These are phyloP conservation scores for Bubo blakistoni DNA, from an alignment of 2,113 vertebrate genomes.

Conservation along the genomic window DNA sequence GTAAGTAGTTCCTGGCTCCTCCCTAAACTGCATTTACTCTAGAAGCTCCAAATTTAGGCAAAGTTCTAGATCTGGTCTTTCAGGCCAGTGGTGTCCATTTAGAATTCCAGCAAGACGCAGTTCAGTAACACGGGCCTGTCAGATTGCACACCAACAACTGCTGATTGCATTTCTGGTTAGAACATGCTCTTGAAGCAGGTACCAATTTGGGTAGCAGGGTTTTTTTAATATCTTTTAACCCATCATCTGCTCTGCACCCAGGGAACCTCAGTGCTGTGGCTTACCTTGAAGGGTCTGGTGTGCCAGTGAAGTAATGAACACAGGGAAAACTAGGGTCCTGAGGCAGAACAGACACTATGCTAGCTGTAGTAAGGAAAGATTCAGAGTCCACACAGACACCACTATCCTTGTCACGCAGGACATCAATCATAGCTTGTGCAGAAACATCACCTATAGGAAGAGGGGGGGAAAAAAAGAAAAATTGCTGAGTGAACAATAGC, in stretches of 20 bases:
- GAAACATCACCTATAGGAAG: constrained; percentile 70
- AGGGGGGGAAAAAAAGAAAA: background rate
- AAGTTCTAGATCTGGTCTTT: background rate
- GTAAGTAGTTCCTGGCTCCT: background rate
- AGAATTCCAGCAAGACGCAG: background rate
- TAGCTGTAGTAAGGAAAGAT: constrained; percentile 79
- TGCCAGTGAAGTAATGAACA: constrained; percentile 82
- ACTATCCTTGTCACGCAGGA: constrained; percentile 76
- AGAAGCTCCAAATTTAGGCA: background rate
- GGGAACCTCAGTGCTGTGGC: background rate
- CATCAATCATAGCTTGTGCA: constrained; percentile 76
- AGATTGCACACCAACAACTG: background rate
- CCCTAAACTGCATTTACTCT: background rate
- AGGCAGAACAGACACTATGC: constrained; percentile 78
- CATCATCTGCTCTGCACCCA: background rate
- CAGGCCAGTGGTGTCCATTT: background rate
- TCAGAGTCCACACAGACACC: constrained; percentile 79
- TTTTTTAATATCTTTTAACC: background rate
- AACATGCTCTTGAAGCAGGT: background rate
- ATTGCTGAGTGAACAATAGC: background rate
- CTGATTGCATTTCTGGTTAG: background rate
- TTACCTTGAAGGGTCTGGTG: constrained; percentile 81
- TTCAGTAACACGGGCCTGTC: background rate
- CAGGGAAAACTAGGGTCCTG: constrained; percentile 72
- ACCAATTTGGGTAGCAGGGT: background rate